Base-by-base conservation (phyloP, 1,140 invertebrate species). In the Augochlora pura region DNA sequence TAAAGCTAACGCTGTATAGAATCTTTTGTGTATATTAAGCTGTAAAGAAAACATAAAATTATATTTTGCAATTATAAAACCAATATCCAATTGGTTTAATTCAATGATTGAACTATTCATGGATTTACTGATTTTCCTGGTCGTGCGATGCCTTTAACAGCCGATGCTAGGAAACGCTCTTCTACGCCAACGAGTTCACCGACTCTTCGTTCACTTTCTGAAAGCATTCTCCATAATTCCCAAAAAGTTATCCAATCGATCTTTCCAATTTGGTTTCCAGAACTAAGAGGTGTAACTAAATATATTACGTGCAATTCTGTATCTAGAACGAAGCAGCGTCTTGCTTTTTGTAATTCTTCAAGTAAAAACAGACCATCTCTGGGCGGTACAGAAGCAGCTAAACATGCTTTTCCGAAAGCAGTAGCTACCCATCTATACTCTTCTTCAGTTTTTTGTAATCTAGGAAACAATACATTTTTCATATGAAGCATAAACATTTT, bases 271-370 rank as follows among this genome's bases (percentile, higher is more conserved):
- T 97, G 95, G 89, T 95, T 95, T 87, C 96, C 95, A 23, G 96
- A 94, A 89, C 96, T 97, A 73, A 97, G 96, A 1, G 97, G 97
- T 7, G 97, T 98, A 3, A 98, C 97, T 86, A 98, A 93, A 93
- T 99, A 99, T 65, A 99, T 95, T 49, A 99, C 94, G 92, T 99
- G 99, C 0, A 99, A 94, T 89, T 99, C 98, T 84, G 96, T 98
- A 88, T 99, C 98, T 12, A 99, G 93, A 0, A 98, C 98, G 91
- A 99, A 97, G 87, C 96, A 97, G 87, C 96, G 95, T 60, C 98
- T 93, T 0, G 98, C 98, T 92, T 96, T 97, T 89, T 98, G 95
- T n/a, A 99, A 90, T 91, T 99, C 98, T 85, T 95, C 95, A 88
- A 99, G 97, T 25, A 99, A 94, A 46, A 95, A 94, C 6, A 99